Percentiles rank a stretch among this genome's conserved stretches.
These are phyloP conservation scores for Cyanoderma ruficeps DNA, from an alignment of 2,113 vertebrate species.

Conservation along the genomic window DNA sequence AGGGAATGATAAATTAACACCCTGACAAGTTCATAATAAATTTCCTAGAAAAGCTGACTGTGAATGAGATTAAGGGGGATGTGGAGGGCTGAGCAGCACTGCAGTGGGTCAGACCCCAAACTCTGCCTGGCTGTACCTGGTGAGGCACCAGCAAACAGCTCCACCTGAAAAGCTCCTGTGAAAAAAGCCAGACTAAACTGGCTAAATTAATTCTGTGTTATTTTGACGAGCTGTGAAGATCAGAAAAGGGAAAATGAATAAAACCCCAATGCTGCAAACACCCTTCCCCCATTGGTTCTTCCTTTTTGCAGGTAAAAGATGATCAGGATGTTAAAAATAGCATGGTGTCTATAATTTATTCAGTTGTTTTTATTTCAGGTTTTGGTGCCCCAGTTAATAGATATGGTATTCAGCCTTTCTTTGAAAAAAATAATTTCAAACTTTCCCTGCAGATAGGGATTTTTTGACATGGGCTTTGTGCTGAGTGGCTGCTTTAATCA, in stretches of 20 bases:
- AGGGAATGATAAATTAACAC: neutral
- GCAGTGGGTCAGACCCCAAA: neutral
- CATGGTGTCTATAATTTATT: neutral
- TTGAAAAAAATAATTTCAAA: neutral
- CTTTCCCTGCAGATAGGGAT: neutral
- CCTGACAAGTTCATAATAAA: neutral
- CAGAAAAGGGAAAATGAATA: neutral
- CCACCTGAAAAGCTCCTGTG: no score
- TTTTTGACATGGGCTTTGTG: neutral
- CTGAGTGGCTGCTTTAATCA: neutral
- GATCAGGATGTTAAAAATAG: neutral
- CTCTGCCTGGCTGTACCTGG: neutral
- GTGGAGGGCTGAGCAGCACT: neutral
- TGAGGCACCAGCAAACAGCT: neutral
- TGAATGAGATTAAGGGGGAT: neutral
- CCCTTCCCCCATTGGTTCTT: neutral
- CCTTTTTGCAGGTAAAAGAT: neutral
- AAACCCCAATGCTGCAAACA: fast-evolving
- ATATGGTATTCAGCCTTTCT: neutral
- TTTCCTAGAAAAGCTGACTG: neutral
- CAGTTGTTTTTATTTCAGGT: neutral
- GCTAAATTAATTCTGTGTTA: neutral
- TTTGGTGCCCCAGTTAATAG: neutral
- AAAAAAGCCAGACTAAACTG: neutral
- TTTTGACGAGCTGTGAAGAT: neutral